These are phyloP conservation scores for mouse (Mus musculus) DNA, from an alignment of 2,113 vertebrate species.

Conservation along the genomic window GRCm39 chr8:42031501-42032000, in stretches of 20 bases:
- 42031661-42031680: background rate
- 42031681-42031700: no score
- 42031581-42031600: background rate
- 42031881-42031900: background rate
- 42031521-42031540: background rate
- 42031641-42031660: background rate
- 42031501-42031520: background rate
- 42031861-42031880: background rate
- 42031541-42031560: background rate
- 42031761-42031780: background rate
- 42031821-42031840: background rate
- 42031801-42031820: background rate
- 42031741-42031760: no score
- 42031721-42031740: background rate
- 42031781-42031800: background rate
- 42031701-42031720: background rate
- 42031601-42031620: background rate
- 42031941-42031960: background rate
- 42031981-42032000: background rate
- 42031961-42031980: background rate
- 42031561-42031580: background rate
- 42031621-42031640: background rate
- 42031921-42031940: background rate
- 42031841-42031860: background rate
- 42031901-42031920: background rate